A percentile compares a stretch with the other conserved stretches of the same genome.
Conservation (phyloP, 2,113 vertebrate genomes). For the Dermatemys mawii region DNA sequence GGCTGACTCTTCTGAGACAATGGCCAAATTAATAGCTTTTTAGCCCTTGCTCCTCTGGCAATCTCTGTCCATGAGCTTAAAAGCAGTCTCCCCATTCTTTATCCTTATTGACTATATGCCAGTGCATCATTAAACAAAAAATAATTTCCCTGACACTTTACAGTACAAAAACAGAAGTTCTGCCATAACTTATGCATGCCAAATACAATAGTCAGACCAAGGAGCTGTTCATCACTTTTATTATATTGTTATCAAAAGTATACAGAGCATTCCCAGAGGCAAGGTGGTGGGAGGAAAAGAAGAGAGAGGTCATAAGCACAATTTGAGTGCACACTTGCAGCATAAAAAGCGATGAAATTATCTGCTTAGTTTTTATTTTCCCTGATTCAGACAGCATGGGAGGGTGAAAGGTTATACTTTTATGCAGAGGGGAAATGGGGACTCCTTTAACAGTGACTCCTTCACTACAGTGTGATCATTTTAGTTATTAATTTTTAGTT, state of each 20-base stretch:
- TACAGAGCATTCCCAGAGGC: neutral
- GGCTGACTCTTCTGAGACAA: conserved; percentile 18
- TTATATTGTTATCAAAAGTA: neutral
- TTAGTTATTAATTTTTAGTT: neutral
- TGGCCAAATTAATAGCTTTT: neutral
- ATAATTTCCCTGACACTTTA: neutral
- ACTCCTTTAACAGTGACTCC: neutral
- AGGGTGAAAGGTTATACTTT: neutral
- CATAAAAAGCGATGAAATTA: neutral
- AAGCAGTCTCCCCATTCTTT: neutral
- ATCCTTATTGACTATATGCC: neutral
- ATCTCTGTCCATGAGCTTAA: neutral
- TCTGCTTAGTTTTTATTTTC: neutral
- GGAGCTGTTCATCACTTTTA: neutral
- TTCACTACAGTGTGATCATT: neutral
- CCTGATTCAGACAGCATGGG: neutral
- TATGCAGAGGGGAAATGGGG: neutral
- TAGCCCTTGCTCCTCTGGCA: conserved; percentile 1
- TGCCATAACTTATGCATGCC: fast-evolving
- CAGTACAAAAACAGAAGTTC: neutral
- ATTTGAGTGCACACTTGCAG: neutral
- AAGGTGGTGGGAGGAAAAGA: neutral
- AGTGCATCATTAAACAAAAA: neutral
- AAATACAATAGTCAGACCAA: fast-evolving
- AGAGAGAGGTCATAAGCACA: neutral